phyloP scores from a whole-genome alignment of 2,113 vertebrate genomes.

The Ptilorrhoa leucosticta region DNA sequence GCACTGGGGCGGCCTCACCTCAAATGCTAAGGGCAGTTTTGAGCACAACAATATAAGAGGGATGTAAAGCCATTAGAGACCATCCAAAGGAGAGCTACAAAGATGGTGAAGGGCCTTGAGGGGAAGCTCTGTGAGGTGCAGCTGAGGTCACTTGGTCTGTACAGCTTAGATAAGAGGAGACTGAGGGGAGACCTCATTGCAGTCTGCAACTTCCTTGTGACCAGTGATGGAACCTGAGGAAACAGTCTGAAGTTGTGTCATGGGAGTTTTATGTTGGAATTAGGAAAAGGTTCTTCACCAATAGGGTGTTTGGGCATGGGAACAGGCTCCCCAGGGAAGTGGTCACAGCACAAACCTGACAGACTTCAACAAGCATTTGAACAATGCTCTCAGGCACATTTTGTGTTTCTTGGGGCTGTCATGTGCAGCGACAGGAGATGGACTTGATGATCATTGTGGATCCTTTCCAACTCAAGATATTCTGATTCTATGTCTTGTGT shows the following conservation, averaged over 20 bases:
- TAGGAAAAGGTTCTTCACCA: not conserved
- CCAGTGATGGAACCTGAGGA: not conserved
- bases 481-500: not conserved
- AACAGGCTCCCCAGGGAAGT: not conserved
- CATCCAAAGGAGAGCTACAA: not conserved
- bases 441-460: not conserved
- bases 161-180: not conserved
- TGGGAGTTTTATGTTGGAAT: not conserved
- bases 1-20: rapidly evolving
- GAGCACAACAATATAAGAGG: not conserved
- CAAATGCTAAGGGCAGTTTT: rapidly evolving
- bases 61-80: not conserved
- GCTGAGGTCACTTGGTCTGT: not conserved
- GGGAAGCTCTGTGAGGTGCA: not conserved
- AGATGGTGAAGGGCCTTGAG: not conserved
- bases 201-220: not conserved
- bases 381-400: not conserved
- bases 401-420: not conserved
- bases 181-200: not conserved
- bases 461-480: not conserved
- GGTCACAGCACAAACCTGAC: not conserved
- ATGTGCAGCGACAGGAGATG: not conserved
- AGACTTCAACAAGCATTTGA: not conserved
- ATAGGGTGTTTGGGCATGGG: rapidly evolving
- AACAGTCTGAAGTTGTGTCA: not conserved